Conservation (phyloP, 2,888 invertebrate species). For the Leucophenga maculata region DNA sequence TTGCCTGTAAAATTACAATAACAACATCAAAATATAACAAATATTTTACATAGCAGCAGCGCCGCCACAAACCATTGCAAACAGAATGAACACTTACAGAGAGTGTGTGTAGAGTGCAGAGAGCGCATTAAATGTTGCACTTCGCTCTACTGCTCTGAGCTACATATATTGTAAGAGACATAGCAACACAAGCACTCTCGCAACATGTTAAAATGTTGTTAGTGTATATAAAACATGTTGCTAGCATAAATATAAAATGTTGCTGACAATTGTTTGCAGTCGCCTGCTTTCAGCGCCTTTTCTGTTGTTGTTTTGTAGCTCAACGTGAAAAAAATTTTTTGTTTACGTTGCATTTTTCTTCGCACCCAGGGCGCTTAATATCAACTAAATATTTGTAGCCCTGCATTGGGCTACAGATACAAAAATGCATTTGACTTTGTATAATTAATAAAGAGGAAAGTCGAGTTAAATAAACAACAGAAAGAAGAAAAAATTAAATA, state of each 20-base stretch:
- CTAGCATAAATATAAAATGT: neutral
- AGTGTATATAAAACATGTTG: neutral
- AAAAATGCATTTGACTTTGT: too few species aligned
- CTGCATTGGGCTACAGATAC: too few species aligned
- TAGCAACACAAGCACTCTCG: constrained; percentile 30
- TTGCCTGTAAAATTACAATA: constrained; percentile 44
- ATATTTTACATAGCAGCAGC: neutral
- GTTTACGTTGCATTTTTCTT: constrained; percentile 53
- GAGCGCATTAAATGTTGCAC: constrained; percentile 39
- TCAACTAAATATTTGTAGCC: constrained; percentile 8
- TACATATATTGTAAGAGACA: too few species aligned
- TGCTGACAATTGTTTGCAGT: neutral
- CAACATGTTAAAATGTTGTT: constrained; percentile 35
- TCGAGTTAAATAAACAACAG: too few species aligned
- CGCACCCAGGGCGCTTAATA: constrained; percentile 41
- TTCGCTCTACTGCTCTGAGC: constrained; percentile 53
- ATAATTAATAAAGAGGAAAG: too few species aligned
- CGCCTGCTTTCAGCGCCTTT: constrained; percentile 3
- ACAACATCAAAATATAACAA: constrained; percentile 32
- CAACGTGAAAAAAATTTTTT: constrained; percentile 25
- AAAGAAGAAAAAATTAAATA: too few species aligned
- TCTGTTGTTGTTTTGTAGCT: neutral
- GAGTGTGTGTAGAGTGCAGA: constrained; percentile 26
- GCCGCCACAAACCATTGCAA: neutral
- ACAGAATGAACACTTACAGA: neutral